A percentile compares a stretch with the other conserved stretches of the same genome.
Evolutionary conservation across 2,797 vertebrate species (phyloP).

Genomic region (Uromys caudimaculatus): DNA sequence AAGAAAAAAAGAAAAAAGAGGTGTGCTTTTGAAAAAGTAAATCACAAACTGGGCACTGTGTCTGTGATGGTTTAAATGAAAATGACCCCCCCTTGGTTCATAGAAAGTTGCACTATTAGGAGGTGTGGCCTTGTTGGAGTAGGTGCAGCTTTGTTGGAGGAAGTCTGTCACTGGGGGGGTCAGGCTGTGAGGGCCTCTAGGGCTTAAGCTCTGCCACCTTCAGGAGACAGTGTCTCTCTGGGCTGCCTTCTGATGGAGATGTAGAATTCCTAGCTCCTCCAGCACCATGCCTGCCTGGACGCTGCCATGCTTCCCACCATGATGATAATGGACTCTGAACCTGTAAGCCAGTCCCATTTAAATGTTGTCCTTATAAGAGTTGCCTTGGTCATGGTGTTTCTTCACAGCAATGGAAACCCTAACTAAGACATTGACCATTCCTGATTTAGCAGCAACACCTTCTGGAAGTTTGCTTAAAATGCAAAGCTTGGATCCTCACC

Average conservation of each 20-base stretch:
- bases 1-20: background rate
- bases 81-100: background rate
- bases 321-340: background rate
- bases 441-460: background rate
- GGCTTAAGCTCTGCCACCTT: background rate
- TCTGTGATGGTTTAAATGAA: background rate
- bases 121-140: background rate
- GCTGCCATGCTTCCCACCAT: background rate
- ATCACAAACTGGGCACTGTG: background rate
- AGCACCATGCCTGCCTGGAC: background rate
- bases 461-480: constrained; percentile 8
- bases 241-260: background rate
- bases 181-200: background rate
- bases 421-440: background rate
- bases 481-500: background rate
- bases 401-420: background rate
- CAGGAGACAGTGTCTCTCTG: background rate
- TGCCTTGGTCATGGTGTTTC: background rate
- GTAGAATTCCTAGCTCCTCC: background rate
- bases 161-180: background rate
- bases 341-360: background rate
- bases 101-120: background rate
- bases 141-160: background rate
- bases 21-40: background rate
- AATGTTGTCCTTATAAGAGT: background rate